Evolutionary conservation across 1,140 invertebrate genomes (phyloP), one percentile per base, ranked within the genome.

Genomic region (Linepithema humile): DNA sequence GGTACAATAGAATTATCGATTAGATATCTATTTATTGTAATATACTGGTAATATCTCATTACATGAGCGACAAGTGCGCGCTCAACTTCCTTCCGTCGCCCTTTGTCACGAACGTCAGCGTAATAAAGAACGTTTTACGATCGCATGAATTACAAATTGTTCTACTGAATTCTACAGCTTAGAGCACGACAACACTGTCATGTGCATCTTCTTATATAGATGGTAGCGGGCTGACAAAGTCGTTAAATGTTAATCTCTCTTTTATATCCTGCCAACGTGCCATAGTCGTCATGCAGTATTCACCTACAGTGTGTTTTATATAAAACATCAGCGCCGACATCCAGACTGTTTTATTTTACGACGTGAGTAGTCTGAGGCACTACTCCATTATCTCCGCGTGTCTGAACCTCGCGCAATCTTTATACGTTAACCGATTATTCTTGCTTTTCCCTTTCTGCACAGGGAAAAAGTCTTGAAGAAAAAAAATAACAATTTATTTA

Each of bases 161-260:
- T 74, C 20, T 53, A 60, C 43, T 50, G 69, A 57, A 78, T 55
- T 48, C 29, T 29, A 32, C 23, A 57, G 35, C 10, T 57, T 43
- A 29, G 15, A 23, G 53, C 64, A 67, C 35, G 50, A 84, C 78
- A 59, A 38, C 26, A 59, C 26, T 83, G 38, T 59, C 45, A 62
- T 55, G 72, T 35, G 45, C 23, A 17, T 1, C 35, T 62, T 23
- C 20, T 60, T 73, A 40, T 67, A 26, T 67, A 85, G 26, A 45
- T 57, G 69, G 20, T 50, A 69, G 38, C 48, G 29, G 55, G 6
- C 29, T 62, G 84, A 53, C 45, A 64, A 26, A 55, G 69, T 84
- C 88, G 86, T 88, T 89, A 89, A 89, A 89, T 86, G 84, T 88
- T 88, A 88, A 89, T 88, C 83, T 83, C 43, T 48, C 80, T 88